Evolutionary conservation across 2,888 invertebrate species (phyloP).

Genomic region (Abrostola tripartita): DNA sequence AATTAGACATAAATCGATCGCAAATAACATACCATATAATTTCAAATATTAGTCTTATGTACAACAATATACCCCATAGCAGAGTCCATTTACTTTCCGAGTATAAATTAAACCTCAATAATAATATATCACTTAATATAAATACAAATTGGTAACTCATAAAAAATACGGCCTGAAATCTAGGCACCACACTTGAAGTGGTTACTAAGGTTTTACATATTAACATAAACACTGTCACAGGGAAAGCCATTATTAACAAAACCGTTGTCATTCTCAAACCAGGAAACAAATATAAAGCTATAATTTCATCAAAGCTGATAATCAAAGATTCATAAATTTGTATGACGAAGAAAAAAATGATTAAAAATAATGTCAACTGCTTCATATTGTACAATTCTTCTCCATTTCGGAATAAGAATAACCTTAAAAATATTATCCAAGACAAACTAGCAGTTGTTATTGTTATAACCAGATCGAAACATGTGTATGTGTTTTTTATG

Average conservation of each 20-base stretch:
- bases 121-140: constrained; percentile 42
- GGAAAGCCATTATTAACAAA: constrained; percentile 51
- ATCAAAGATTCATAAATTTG: constrained; percentile 39
- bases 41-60: constrained; percentile 39
- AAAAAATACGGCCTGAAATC: constrained; percentile 41
- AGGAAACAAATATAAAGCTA: background rate
- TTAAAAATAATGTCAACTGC: constrained; percentile 41
- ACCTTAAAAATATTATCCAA: constrained; percentile 52
- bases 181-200: constrained; percentile 29
- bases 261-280: constrained; percentile 48
- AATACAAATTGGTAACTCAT: constrained; percentile 43
- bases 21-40: constrained; percentile 47
- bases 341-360: constrained; percentile 35
- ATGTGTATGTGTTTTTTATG: constrained; percentile 13
- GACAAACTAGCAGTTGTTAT: constrained; percentile 43
- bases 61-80: constrained; percentile 34
- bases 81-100: constrained; percentile 2
- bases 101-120: constrained; percentile 49
- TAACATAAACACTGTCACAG: constrained; percentile 36
- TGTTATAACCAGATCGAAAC: constrained; percentile 44
- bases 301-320: background rate
- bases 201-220: constrained; percentile 34
- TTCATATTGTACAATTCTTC: constrained; percentile 48
- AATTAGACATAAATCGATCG: constrained; percentile 35
- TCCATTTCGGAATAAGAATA: constrained; percentile 51